Conservation (phyloP, 2,888 invertebrate species). For the Zelleria hepariella region DNA sequence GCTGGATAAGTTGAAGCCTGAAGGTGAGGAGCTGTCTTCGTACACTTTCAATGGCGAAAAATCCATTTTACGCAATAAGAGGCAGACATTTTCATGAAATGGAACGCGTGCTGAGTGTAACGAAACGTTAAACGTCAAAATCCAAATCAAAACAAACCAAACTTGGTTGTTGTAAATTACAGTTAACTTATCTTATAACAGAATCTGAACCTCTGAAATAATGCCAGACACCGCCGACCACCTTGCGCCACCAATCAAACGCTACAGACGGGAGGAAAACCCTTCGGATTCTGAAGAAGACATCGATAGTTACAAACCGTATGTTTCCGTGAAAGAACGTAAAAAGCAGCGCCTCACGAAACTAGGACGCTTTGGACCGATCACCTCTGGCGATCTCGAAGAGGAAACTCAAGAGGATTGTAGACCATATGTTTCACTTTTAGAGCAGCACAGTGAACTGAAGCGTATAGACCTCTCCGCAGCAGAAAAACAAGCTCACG, state of each 20-base stretch:
- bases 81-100: too few relatives aligned
- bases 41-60: too few relatives aligned
- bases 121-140: too few relatives aligned
- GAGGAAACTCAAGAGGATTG: slow-evolving; percentile 83
- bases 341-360: slow-evolving; percentile 87
- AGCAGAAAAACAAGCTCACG: slow-evolving; percentile 92
- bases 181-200: too few relatives aligned
- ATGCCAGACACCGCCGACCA: slow-evolving; percentile 37
- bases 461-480: slow-evolving; percentile 96
- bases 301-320: slow-evolving; percentile 88
- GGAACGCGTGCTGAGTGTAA: too few relatives aligned
- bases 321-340: slow-evolving; percentile 92
- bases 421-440: slow-evolving; percentile 90
- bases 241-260: slow-evolving; percentile 57
- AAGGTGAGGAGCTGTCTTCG: too few relatives aligned
- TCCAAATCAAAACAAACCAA: too few relatives aligned
- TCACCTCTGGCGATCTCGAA: slow-evolving; percentile 81
- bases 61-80: too few relatives aligned
- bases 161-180: too few relatives aligned
- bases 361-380: slow-evolving; percentile 81
- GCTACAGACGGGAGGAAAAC: slow-evolving; percentile 75
- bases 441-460: slow-evolving; percentile 97
- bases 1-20: too few relatives aligned
- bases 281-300: slow-evolving; percentile 74
- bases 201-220: slow-evolving; percentile 8